Evolutionary conservation across 2,113 vertebrate species (phyloP).

Genomic region (Psophia crepitans): DNA sequence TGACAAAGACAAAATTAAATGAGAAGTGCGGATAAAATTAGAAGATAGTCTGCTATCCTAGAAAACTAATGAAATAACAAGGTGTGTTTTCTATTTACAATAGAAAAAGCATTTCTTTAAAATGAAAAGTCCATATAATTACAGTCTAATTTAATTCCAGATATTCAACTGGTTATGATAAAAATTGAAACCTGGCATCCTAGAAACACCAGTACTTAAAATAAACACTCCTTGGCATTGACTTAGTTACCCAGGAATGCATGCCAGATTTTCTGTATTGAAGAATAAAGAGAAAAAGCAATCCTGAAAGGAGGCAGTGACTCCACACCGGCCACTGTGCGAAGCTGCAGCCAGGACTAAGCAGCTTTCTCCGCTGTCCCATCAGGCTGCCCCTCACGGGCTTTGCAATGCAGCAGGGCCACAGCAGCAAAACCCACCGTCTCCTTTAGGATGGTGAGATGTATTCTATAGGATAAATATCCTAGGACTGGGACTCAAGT

Average conservation of each 20-base stretch:
- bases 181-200: background rate
- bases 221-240: background rate
- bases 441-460: background rate
- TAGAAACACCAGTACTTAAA: background rate
- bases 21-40: background rate
- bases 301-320: no score
- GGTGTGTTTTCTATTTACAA: background rate
- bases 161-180: background rate
- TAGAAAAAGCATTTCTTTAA: background rate
- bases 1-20: slow-evolving; percentile 14
- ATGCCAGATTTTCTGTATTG: background rate
- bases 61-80: background rate
- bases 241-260: background rate
- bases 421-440: background rate
- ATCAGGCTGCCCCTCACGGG: background rate
- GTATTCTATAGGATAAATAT: background rate
- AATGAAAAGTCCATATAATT: background rate
- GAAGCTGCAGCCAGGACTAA: background rate
- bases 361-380: background rate
- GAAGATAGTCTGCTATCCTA: background rate
- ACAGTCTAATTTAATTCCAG: background rate
- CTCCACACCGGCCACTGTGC: rapidly evolving
- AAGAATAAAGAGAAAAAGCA: background rate
- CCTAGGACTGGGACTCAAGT: background rate
- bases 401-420: background rate